phyloP scores from a whole-genome alignment of 2,797 vertebrate species.

The Coranthus polyacanthus region DNA sequence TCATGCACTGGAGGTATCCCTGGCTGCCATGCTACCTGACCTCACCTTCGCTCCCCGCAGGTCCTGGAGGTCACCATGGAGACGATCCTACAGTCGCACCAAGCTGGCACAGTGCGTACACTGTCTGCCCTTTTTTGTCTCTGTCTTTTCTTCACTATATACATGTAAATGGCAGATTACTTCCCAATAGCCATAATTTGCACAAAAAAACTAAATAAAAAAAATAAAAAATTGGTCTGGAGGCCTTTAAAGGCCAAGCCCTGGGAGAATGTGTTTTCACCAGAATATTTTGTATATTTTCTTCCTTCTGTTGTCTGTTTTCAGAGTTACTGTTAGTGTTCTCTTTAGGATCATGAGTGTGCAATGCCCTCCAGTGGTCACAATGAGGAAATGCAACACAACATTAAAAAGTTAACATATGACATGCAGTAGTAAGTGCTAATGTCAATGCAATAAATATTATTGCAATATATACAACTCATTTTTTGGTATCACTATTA shows the following conservation, averaged over 20 bases:
- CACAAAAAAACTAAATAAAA: neutral
- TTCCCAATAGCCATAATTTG: neutral
- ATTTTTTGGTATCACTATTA: too few relatives aligned
- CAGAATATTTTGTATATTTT: neutral
- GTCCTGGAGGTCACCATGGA: conserved; percentile 95
- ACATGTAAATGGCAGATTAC: neutral
- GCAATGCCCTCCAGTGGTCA: conserved; percentile 36
- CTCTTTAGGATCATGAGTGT: neutral
- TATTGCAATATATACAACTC: too few relatives aligned
- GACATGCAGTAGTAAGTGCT: neutral
- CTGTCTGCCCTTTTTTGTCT: too few relatives aligned
- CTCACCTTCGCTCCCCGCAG: conserved; percentile 87
- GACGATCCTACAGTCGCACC: conserved; percentile 91
- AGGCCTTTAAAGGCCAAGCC: too few relatives aligned
- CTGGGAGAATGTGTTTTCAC: too few relatives aligned
- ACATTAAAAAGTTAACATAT: neutral
- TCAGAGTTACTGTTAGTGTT: neutral
- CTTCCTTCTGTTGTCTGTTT: neutral
- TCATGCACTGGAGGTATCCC: conserved; percentile 88
- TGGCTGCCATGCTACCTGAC: conserved; percentile 91
- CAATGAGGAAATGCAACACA: conserved; percentile 6
- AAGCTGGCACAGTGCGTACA: conserved; percentile 87
- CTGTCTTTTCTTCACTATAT: neutral
- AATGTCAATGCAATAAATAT: neutral
- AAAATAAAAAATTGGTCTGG: neutral